A percentile compares a stretch with the other conserved stretches of the same genome.
Evolutionary conservation across 2,113 vertebrate genomes (phyloP).

Genomic region (Vireo altiloquus): DNA sequence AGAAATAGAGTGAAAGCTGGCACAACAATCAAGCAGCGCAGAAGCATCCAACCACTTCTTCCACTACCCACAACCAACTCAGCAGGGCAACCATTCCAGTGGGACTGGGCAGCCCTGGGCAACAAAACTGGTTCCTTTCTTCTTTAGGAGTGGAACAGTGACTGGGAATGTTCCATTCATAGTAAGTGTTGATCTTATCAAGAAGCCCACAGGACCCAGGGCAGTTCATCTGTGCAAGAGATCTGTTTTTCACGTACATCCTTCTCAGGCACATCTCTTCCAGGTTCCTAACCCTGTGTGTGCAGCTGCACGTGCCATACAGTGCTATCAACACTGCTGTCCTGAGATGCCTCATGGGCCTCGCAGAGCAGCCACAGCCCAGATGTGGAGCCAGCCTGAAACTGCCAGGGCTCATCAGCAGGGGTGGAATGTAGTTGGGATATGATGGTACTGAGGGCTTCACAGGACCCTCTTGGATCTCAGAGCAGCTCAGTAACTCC

Average conservation of each 20-base stretch:
- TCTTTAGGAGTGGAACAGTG: not conserved
- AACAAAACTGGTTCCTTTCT: not conserved
- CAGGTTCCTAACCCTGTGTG: not conserved
- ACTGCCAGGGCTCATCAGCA: not conserved
- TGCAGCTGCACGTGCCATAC: not conserved
- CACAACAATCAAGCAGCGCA: not conserved
- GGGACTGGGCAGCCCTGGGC: not conserved
- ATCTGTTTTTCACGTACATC: not conserved
- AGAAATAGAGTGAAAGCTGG: not conserved
- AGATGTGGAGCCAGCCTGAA: not conserved
- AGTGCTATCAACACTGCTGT: rapidly evolving
- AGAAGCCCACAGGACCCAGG: not conserved
- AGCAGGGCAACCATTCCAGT: not conserved
- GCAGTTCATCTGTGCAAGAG: not conserved
- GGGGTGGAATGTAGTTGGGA: not conserved
- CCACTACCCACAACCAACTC: not conserved
- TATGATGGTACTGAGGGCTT: not conserved
- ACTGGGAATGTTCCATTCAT: not conserved
- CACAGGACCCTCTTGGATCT: not conserved
- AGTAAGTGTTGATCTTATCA: not conserved
- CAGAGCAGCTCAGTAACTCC: not conserved
- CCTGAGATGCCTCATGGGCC: not conserved
- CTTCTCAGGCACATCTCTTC: not conserved
- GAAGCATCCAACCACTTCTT: not conserved
- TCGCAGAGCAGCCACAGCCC: rapidly evolving